Percentiles rank a stretch among this genome's conserved stretches.
Conservation (phyloP, 2,888 invertebrate genomes). For the Caradrina kadenii region DNA sequence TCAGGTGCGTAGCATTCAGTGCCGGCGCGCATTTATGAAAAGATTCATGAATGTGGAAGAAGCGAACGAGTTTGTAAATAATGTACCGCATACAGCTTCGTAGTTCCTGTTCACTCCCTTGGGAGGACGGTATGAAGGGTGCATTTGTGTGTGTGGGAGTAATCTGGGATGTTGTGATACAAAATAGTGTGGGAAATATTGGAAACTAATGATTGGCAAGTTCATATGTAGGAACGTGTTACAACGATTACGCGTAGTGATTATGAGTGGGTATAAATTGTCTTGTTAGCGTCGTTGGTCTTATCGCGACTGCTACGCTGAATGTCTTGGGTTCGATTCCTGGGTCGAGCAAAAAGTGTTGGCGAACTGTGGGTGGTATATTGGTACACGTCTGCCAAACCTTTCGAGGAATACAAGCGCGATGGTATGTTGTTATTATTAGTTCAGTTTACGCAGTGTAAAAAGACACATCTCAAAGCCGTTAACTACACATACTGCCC, state of each 20-base stretch:
- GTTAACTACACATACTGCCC: too few relatives aligned
- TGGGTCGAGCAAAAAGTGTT: too few relatives aligned
- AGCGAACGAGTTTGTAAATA: conserved; percentile 49
- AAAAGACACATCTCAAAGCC: too few relatives aligned
- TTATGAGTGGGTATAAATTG: too few relatives aligned
- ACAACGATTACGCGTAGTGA: not conserved
- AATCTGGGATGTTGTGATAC: conserved; percentile 28
- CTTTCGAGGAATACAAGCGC: too few relatives aligned
- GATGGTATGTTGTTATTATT: too few relatives aligned
- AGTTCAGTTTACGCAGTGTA: too few relatives aligned
- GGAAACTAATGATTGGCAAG: conserved; percentile 1
- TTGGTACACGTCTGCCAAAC: too few relatives aligned
- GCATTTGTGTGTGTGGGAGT: conserved; percentile 33
- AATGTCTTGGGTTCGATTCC: too few relatives aligned
- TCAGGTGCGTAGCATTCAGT: conserved; percentile 48
- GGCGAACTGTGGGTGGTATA: too few relatives aligned
- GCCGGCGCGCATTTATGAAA: conserved; percentile 51
- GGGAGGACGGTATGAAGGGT: conserved; percentile 23
- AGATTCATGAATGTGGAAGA: conserved; percentile 58
- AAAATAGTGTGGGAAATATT: not conserved
- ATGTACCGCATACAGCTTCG: conserved; percentile 42
- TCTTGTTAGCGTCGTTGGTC: too few relatives aligned
- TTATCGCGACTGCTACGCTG: too few relatives aligned
- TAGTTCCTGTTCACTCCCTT: conserved; percentile 45
- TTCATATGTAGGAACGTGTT: not conserved